phyloP scores from a whole-genome alignment of 2,888 invertebrate species.

The Napeogenes inachia region DNA sequence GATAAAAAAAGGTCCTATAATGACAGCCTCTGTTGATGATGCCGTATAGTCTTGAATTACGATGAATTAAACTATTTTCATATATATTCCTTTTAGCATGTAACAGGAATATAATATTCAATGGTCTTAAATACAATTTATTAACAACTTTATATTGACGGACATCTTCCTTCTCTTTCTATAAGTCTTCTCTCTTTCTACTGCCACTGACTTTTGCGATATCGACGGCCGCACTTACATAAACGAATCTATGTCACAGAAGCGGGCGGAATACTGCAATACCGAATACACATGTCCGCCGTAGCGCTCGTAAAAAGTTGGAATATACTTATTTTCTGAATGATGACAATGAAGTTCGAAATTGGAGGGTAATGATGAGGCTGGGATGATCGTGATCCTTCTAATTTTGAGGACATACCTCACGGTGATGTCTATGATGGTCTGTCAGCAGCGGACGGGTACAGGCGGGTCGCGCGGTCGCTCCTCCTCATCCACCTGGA shows the following conservation, averaged over 20 bases:
- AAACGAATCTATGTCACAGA: conserved; percentile 44
- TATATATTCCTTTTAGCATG: conserved; percentile 3
- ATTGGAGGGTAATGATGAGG: conserved; percentile 4
- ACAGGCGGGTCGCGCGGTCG: conserved; percentile 48
- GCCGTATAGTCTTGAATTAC: conserved; percentile 17
- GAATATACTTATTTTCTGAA: conserved; percentile 18
- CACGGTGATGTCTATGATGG: conserved; percentile 40
- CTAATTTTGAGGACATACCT: conserved; percentile 36
- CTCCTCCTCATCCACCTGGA: conserved; percentile 40
- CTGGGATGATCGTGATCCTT: background rate
- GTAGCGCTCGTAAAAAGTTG: conserved; percentile 13
- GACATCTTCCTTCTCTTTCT: conserved; percentile 36
- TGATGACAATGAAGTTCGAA: conserved; percentile 15
- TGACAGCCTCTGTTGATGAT: conserved; percentile 10
- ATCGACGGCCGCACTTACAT: conserved; percentile 48
- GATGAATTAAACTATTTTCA: conserved; percentile 8
- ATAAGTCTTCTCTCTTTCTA: conserved; percentile 35
- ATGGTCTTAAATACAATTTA: conserved; percentile 28
- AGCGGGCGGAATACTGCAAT: conserved; percentile 40
- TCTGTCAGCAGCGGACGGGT: conserved; percentile 38
- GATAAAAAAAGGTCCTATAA: background rate
- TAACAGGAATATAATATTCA: conserved; percentile 11
- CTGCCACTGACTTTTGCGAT: conserved; percentile 37
- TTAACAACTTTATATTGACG: conserved; percentile 35
- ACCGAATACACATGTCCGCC: conserved; percentile 29